Evolutionary conservation across 2,888 invertebrate genomes (phyloP).

Genomic region (Eupithecia subumbrata): DNA sequence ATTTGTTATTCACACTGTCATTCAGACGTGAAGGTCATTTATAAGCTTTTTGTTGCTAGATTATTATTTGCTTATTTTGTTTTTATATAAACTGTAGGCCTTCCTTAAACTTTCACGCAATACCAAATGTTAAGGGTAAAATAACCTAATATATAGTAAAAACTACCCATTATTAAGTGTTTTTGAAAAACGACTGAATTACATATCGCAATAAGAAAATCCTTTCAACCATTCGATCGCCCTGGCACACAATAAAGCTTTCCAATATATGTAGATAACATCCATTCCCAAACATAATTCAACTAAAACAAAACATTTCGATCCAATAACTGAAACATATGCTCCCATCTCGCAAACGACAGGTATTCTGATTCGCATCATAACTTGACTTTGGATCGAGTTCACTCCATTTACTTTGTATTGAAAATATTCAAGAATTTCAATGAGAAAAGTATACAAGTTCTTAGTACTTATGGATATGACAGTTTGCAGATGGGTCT

Average conservation of each 20-base stretch:
- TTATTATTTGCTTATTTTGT: too few species aligned
- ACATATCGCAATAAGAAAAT: neutral
- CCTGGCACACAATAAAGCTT: neutral
- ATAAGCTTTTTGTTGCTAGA: too few species aligned
- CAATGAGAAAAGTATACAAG: neutral
- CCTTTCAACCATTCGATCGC: neutral
- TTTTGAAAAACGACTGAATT: too few species aligned
- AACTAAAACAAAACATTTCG: neutral
- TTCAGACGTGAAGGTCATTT: too few species aligned
- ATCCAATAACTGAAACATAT: neutral
- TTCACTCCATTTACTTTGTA: conserved; percentile 6
- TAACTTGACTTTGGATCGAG: neutral
- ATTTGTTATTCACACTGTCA: too few species aligned
- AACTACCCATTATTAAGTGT: too few species aligned
- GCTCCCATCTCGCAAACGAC: neutral
- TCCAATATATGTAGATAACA: neutral
- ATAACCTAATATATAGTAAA: neutral
- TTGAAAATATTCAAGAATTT: neutral
- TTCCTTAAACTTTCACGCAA: too few species aligned
- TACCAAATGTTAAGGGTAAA: neutral
- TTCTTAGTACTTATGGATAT: neutral
- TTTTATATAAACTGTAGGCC: too few species aligned
- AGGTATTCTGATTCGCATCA: neutral
- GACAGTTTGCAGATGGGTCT: neutral
- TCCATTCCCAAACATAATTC: conserved; percentile 1